Percentiles rank a stretch among this genome's conserved stretches.
Conservation (phyloP, 2,888 invertebrate species). For the Copidosoma aretas region DNA sequence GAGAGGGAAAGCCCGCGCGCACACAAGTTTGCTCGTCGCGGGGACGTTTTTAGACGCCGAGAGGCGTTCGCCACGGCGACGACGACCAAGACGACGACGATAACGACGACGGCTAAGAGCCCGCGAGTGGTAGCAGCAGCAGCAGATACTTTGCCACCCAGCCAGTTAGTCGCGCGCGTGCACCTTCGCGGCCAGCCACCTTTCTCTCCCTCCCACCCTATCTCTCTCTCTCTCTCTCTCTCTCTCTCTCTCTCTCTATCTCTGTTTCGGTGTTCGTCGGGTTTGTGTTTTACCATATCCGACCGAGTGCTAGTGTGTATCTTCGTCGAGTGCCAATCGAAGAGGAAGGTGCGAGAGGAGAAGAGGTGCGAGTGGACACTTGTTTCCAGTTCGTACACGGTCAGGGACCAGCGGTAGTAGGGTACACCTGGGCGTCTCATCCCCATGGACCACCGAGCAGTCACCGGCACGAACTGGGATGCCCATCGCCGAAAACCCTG, state of each 20-base stretch:
- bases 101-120: constrained; percentile 2
- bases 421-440: too few relatives aligned
- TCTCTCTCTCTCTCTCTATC: neutral
- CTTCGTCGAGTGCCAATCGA: neutral
- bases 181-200: neutral
- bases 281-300: neutral
- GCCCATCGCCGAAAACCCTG: constrained; percentile 2
- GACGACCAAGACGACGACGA: neutral
- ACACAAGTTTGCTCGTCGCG: too few relatives aligned
- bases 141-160: constrained; percentile 5
- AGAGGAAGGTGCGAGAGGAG: neutral
- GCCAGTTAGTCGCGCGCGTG: constrained; percentile 16
- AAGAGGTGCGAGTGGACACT: neutral
- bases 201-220: neutral
- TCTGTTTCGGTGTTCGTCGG: neutral
- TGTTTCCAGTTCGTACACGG: neutral
- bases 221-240: neutral
- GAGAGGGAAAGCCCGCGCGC: constrained; percentile 46
- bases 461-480: neutral
- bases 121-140: constrained; percentile 14
- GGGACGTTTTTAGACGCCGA: constrained; percentile 61
- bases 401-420: constrained; percentile 19
- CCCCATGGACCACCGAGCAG: too few relatives aligned
- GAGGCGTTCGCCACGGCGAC: constrained; percentile 39
- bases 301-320: neutral